phyloP scores from a whole-genome alignment of 2,797 vertebrate genomes.

The Bradypodion pumilum region DNA sequence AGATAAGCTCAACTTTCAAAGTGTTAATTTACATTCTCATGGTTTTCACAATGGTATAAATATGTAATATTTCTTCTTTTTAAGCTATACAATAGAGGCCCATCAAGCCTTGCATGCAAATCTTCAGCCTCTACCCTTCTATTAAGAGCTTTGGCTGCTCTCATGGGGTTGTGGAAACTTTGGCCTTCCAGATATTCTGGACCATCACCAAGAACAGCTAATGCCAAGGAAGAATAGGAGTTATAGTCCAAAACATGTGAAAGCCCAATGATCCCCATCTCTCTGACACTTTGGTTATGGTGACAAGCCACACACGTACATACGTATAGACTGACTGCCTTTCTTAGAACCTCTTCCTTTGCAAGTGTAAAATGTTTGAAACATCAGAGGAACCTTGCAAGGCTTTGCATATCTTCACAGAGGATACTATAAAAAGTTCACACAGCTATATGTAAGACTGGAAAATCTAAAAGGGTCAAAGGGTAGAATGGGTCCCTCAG shows the following conservation, averaged over 20 bases:
- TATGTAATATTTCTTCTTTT: slow-evolving; percentile 35
- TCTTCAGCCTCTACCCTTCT: slow-evolving; percentile 35
- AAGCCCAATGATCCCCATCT: neutral
- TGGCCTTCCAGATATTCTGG: neutral
- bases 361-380: neutral
- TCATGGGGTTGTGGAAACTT: neutral
- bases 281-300: slow-evolving; percentile 25
- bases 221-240: neutral
- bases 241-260: neutral
- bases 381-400: neutral
- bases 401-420: neutral
- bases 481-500: neutral
- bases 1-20: slow-evolving; percentile 19
- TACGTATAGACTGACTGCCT: neutral
- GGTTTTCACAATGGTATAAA: slow-evolving; percentile 35
- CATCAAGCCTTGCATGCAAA: slow-evolving; percentile 30
- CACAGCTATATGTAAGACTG: neutral
- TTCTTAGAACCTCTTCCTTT: neutral
- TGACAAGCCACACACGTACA: neutral
- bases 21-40: neutral
- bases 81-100: slow-evolving; percentile 45
- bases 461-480: neutral
- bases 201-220: neutral
- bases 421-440: neutral
- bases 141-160: slow-evolving; percentile 32